These are phyloP conservation scores for Oxystoma pomonae DNA, from an alignment of 2,888 invertebrate species.

Conservation along the genomic window DNA sequence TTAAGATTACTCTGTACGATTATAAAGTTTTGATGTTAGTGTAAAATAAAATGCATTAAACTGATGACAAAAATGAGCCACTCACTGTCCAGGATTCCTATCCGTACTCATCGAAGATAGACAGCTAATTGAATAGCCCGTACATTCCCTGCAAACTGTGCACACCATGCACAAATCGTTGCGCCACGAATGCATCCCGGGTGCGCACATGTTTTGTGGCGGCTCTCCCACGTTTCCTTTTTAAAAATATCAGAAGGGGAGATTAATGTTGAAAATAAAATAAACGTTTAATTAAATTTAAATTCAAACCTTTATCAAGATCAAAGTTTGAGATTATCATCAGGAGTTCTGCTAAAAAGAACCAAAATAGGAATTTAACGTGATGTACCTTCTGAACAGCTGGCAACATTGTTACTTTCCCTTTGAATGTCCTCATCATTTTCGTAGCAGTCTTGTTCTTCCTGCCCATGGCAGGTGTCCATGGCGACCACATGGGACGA, in stretches of 20 bases:
- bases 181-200: constrained; percentile 74
- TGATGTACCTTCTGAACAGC: constrained; percentile 37
- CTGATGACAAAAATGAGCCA: too few species aligned
- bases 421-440: constrained; percentile 53
- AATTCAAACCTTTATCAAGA: too few species aligned
- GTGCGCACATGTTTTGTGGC: constrained; percentile 53
- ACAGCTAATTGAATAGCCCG: constrained; percentile 86
- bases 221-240: constrained; percentile 36
- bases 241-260: neutral
- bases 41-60: too few species aligned
- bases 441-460: constrained; percentile 52
- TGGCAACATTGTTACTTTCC: constrained; percentile 53
- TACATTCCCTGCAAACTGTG: constrained; percentile 87
- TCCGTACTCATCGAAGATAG: constrained; percentile 68
- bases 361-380: neutral
- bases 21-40: too few species aligned
- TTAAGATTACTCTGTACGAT: too few species aligned
- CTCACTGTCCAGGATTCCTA: constrained; percentile 83
- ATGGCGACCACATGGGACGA: constrained; percentile 47
- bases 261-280: too few species aligned
- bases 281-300: too few species aligned
- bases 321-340: too few species aligned
- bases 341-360: too few species aligned
- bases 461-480: constrained; percentile 53
- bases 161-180: constrained; percentile 86